Evolutionary conservation across 2,797 vertebrate genomes (phyloP).

Genomic region (Premnoplex brunnescens): DNA sequence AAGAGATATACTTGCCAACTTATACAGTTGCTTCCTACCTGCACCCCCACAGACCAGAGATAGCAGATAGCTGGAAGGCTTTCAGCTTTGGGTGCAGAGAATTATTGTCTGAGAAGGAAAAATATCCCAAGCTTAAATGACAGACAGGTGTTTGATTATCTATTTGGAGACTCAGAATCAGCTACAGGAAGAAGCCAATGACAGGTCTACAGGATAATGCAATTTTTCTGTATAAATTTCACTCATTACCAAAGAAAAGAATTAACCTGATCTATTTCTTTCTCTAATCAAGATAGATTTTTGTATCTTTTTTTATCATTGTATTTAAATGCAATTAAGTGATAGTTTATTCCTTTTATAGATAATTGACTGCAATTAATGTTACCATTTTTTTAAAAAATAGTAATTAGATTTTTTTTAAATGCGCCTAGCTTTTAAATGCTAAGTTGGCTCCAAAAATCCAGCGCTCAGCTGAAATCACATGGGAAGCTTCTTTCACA

Average conservation of each 20-base stretch:
- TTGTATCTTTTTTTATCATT: neutral
- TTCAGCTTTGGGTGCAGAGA: slow-evolving; percentile 44
- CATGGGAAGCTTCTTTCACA: neutral
- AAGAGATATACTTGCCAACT: neutral
- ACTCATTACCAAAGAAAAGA: slow-evolving; percentile 48
- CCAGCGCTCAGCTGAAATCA: slow-evolving; percentile 2
- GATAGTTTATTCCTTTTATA: slow-evolving; percentile 60
- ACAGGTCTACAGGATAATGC: slow-evolving; percentile 57
- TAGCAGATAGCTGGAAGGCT: slow-evolving; percentile 32
- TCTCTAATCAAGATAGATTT: slow-evolving; percentile 70
- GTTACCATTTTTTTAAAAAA: slow-evolving; percentile 43
- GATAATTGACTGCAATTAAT: slow-evolving; percentile 67
- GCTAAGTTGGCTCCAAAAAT: slow-evolving; percentile 47
- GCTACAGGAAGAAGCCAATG: slow-evolving; percentile 49
- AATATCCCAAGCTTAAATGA: slow-evolving; percentile 52
- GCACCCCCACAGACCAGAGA: slow-evolving; percentile 44
- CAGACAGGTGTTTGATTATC: slow-evolving; percentile 32
- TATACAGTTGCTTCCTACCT: slow-evolving; percentile 43
- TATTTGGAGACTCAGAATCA: slow-evolving; percentile 49
- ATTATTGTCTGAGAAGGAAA: slow-evolving; percentile 61
- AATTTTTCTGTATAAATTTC: slow-evolving; percentile 63
- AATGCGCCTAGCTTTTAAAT: slow-evolving; percentile 54
- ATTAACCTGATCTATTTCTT: slow-evolving; percentile 27
- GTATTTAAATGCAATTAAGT: slow-evolving; percentile 72
- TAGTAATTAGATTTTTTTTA: slow-evolving; percentile 52